These are phyloP conservation scores for Turritopsis dohrnii DNA, from an alignment of 30 jellyfish, hydroid and myxozoan genomes.

Conservation along the genomic window DNA sequence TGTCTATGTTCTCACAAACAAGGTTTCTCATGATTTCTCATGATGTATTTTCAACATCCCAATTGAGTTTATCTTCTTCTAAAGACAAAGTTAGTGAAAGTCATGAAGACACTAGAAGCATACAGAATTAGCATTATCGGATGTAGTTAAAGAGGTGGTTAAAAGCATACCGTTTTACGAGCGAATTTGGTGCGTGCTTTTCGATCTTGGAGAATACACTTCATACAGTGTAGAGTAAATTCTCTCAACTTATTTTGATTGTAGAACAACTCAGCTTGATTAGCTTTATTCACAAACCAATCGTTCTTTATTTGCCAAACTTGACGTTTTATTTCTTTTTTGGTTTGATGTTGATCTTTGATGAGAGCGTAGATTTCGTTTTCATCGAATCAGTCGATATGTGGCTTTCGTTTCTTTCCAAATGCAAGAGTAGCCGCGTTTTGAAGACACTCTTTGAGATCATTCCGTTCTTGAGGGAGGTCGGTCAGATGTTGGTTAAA, in stretches of 20 bases:
- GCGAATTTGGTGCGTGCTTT: constrained; percentile 17
- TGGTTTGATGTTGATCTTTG: too few relatives aligned
- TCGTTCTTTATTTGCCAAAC: too few relatives aligned
- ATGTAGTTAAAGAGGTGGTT: too few relatives aligned
- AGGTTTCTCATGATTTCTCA: too few relatives aligned
- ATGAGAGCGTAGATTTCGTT: constrained; percentile 1
- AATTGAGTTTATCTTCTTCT: too few relatives aligned
- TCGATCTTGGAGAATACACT: constrained; percentile 7
- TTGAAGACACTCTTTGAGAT: constrained; percentile 1
- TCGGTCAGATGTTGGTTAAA: not conserved
- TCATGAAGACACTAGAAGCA: too few relatives aligned
- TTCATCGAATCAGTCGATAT: constrained; percentile 26
- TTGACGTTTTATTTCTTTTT: too few relatives aligned
- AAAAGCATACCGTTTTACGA: not conserved
- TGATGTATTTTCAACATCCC: too few relatives aligned
- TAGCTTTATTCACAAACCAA: too few relatives aligned
- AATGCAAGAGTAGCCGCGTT: not conserved
- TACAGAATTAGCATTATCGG: too few relatives aligned
- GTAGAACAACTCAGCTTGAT: constrained; percentile 1
- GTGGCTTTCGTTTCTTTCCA: constrained; percentile 18
- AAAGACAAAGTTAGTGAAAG: too few relatives aligned
- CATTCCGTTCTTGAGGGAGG: constrained; percentile 11
- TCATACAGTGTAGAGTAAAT: not conserved
- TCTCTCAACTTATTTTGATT: not conserved
- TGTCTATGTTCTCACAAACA: too few relatives aligned